Base-by-base conservation (phyloP, 2,888 invertebrate genomes). In the Cataglyphis cursor region DNA sequence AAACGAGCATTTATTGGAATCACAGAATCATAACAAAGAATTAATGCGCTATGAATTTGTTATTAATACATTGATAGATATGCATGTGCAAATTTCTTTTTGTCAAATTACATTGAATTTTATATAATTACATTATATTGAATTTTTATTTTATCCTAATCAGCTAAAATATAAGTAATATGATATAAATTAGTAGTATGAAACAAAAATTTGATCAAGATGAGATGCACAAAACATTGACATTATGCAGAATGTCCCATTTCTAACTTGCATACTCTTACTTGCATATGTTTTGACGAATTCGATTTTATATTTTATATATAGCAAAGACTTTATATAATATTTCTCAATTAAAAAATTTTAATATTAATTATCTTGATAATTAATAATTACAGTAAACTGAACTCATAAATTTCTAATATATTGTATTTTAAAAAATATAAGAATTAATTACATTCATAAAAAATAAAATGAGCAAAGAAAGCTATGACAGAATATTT, bases 1-100 rank as follows among this genome's bases (percentile, higher is more conserved):
- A 8, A 12, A 75, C 59, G 82, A 15, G 48, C 51, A 75, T 81
- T 81, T 82, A 74, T 74, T 65, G 75, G n/a, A 35, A 78, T 51
- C 28, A 21, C 28, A 76, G 12, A 54, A 38, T 65, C 65, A 28
- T 76, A 76, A 74, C 48, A 21, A 28, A 61, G 15, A 44, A 48
- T 35, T 35, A 74, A 74, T 74, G 35, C 48, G 15, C 18, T 64
- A 64, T 10, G 18, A 75, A 41, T 62, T 76, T 65, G 54, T 76
- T 59, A 82, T 57, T 82, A 73, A 73, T 82, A 59, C 48, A 73
- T 59, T 48, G 41, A 81, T 72, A 38, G 35, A 81, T 2, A 76
- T 48, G 35, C 12, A 8, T 8, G 5, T 4, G 15, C 31, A 8
- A 18, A 48, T n/a, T 74, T 21, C 8, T 64, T 75, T 62, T 61